These are phyloP conservation scores for Resseliella maxima DNA, from an alignment of 2,888 invertebrate species.

Conservation along the genomic window DNA sequence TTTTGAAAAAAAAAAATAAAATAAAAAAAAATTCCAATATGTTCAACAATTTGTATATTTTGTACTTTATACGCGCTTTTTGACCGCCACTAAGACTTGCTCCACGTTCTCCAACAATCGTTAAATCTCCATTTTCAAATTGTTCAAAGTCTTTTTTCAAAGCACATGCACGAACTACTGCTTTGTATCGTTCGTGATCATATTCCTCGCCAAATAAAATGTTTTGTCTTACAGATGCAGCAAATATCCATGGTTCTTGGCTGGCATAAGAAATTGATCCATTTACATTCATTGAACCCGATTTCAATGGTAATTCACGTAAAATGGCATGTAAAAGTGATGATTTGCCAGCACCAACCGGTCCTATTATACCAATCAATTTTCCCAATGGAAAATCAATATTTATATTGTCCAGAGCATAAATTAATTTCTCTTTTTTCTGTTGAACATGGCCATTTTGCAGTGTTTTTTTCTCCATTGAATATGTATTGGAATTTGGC, in stretches of 20 bases:
- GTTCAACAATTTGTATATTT: no score
- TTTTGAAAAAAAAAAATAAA: no score
- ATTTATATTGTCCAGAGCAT: conserved; percentile 69
- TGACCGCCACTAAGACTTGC: conserved; percentile 81
- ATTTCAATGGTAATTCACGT: conserved; percentile 75
- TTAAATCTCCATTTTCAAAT: conserved; percentile 70
- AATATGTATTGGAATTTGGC: conserved; percentile 5
- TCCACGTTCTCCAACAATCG: conserved; percentile 76
- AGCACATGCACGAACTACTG: conserved; percentile 67
- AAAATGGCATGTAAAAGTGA: conserved; percentile 77
- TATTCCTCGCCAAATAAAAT: conserved; percentile 78
- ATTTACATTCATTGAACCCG: conserved; percentile 71
- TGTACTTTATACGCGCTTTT: conserved; percentile 80
- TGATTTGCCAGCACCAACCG: conserved; percentile 82
- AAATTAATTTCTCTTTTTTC: not conserved
- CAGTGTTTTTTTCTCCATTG: not conserved
- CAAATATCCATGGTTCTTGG: conserved; percentile 89
- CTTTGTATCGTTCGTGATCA: conserved; percentile 64
- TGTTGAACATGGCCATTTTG: not conserved
- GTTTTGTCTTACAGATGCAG: conserved; percentile 82
- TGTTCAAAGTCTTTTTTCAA: conserved; percentile 69
- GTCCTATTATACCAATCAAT: conserved; percentile 78
- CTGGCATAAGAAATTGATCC: conserved; percentile 80
- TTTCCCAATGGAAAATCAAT: conserved; percentile 71
- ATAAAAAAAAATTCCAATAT: no score